Evolutionary conservation across 1,140 invertebrate genomes (phyloP), one percentile per base, ranked within the genome.

Genomic region (Pseudomyrmex concolor): DNA sequence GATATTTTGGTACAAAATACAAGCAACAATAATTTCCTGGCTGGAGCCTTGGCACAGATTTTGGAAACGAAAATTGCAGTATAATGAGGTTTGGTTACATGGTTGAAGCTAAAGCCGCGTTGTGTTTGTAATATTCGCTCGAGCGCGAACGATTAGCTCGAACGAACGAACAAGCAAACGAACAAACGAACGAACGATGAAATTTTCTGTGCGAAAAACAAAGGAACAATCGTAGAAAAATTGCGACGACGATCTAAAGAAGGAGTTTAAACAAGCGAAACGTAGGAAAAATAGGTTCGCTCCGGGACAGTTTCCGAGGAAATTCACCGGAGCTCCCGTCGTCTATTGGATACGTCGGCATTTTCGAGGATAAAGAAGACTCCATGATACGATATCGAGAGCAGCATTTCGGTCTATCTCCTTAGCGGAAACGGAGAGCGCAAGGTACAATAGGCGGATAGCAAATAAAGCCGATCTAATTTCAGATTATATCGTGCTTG

Each of bases 381-480:
- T 57, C 51, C 43, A 34, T 60, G 66, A 80, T 80, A 59, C 54
- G 76, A 80, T 80, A 80, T 80, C 66, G 76, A 80, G 34, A 34
- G 5, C 34, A 34, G 43, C 66, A 59, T 54, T 67, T 55, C 54
- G 68, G 66, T 80, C 76, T 70, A 80, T 80, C 66, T 80, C 19
- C 76, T 80, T 80, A 80, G 19, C 15, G 22, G 54, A 80, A 71
- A 55, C 76, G 48, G 54, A 59, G 54, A 70, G 55, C 54, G 54
- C 71, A 34, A 60, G 54, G 43, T 59, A 70, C 54, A 59, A 80
- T 57, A 59, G 51, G 7, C 48, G 19, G 12, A 34, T 50, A 50
- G 12, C 54, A 10, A 48, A 34, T 50, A 50, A 50, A 12, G 2
- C 15, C 19, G 76, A 71, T 80, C 66, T n/a, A 80, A 50, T 71